Conservation (phyloP, 1,140 invertebrate species). For the Dendroctonus valens region DNA sequence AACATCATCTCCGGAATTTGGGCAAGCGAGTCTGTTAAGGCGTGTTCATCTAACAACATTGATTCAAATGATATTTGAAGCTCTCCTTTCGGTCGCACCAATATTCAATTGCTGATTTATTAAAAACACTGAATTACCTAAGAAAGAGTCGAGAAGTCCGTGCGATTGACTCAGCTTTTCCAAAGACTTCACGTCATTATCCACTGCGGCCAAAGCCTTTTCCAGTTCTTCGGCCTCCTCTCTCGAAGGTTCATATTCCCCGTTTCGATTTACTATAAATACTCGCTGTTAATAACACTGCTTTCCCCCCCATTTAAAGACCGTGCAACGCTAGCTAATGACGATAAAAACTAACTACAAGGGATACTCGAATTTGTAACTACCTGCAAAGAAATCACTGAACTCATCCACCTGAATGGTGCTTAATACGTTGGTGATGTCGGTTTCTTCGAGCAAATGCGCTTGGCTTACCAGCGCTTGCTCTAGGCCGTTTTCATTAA, state of each 20-base stretch:
- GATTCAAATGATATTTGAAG: background rate
- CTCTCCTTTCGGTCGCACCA: background rate
- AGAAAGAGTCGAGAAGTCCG: slow-evolving; percentile 54
- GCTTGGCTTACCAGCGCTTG: slow-evolving; percentile 46
- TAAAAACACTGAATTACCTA: slow-evolving; percentile 14
- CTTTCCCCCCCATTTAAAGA: too few relatives aligned
- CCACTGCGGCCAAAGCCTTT: slow-evolving; percentile 76
- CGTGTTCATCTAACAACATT: slow-evolving; percentile 42
- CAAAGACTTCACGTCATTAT: slow-evolving; percentile 73
- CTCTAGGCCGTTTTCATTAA: slow-evolving; percentile 47
- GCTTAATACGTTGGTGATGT: slow-evolving; percentile 85
- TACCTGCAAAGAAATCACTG: slow-evolving; percentile 82
- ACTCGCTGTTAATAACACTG: background rate
- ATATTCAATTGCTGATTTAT: background rate
- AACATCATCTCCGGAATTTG: slow-evolving; percentile 49
- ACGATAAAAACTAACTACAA: background rate
- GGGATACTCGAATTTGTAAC: background rate
- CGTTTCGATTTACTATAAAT: slow-evolving; percentile 66
- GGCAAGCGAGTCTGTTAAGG: slow-evolving; percentile 46
- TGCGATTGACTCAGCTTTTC: slow-evolving; percentile 69
- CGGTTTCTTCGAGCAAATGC: slow-evolving; percentile 73
- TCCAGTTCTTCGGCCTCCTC: slow-evolving; percentile 83
- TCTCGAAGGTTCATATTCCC: slow-evolving; percentile 67
- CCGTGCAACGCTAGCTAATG: too few relatives aligned
- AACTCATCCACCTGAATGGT: slow-evolving; percentile 89